Evolutionary conservation across 2,797 vertebrate species (phyloP).

Genomic region (Melanotaenia pygmaea): DNA sequence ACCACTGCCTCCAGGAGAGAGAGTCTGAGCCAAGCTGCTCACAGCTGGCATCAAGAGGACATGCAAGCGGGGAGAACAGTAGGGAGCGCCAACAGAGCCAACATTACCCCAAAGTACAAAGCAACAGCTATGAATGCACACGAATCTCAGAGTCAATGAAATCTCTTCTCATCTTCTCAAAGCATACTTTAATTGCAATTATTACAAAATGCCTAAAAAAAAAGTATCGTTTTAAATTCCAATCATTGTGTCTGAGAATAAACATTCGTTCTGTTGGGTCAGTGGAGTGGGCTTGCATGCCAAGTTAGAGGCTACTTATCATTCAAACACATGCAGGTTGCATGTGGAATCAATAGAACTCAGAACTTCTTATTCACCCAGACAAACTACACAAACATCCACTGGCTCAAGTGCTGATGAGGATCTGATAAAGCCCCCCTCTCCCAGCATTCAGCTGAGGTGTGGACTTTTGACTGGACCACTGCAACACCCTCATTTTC

Average conservation of each 20-base stretch:
- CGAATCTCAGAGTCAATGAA: neutral
- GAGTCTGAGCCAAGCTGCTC: conserved; percentile 48
- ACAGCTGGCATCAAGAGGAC: conserved; percentile 31
- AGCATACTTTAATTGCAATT: neutral
- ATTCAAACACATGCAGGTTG: too few species aligned
- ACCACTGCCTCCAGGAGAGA: conserved; percentile 48
- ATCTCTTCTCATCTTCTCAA: neutral
- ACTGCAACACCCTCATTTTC: too few species aligned
- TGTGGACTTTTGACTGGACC: too few species aligned
- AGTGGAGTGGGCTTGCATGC: too few species aligned
- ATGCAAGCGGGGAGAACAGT: conserved; percentile 23
- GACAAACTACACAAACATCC: too few species aligned
- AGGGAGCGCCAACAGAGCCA: conserved; percentile 15
- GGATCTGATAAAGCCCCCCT: too few species aligned
- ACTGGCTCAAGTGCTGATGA: too few species aligned
- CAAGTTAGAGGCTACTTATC: too few species aligned
- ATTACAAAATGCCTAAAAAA: neutral
- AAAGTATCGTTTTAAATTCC: neutral
- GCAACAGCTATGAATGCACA: conserved; percentile 5
- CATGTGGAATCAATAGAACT: too few species aligned
- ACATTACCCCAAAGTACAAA: neutral
- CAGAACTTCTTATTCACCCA: too few species aligned
- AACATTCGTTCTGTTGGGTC: too few species aligned
- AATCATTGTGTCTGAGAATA: neutral
- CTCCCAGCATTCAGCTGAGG: too few species aligned